Percentiles rank a stretch among this genome's conserved stretches.
These are phyloP conservation scores for Hoplias malabaricus DNA, from an alignment of 2,113 vertebrate genomes.

Conservation along the genomic window DNA sequence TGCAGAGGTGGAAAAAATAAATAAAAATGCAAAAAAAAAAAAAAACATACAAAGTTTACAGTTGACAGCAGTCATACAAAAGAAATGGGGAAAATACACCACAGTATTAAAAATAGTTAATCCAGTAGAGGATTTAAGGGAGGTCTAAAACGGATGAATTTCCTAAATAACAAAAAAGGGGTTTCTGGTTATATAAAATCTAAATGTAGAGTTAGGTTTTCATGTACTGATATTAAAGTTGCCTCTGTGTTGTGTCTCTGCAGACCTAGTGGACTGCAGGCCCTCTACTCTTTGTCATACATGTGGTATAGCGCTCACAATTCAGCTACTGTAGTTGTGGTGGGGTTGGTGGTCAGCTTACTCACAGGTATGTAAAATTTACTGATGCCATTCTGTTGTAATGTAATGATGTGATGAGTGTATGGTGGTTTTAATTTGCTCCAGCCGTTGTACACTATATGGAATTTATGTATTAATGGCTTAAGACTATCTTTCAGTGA, in stretches of 20 bases:
- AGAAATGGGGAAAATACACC: too few relatives aligned
- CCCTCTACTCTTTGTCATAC: constrained; percentile 88
- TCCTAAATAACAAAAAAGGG: too few relatives aligned
- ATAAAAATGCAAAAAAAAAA: too few relatives aligned
- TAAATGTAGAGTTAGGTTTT: too few relatives aligned
- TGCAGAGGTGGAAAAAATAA: too few relatives aligned
- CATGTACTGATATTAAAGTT: neutral
- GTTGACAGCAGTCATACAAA: too few relatives aligned
- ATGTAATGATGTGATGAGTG: neutral
- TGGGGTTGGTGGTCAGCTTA: constrained; percentile 89
- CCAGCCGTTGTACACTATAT: neutral
- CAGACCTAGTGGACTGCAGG: constrained; percentile 80
- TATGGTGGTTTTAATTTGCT: neutral
- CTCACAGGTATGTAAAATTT: constrained; percentile 78
- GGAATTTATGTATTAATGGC: neutral
- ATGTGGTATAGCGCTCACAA: constrained; percentile 98
- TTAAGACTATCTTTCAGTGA: neutral
- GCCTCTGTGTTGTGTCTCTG: constrained; percentile 1
- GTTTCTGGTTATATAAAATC: too few relatives aligned
- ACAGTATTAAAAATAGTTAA: too few relatives aligned
- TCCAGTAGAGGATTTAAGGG: too few relatives aligned
- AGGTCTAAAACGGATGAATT: too few relatives aligned
- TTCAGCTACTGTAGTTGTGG: constrained; percentile 86
- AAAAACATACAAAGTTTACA: too few relatives aligned
- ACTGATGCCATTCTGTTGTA: neutral